phyloP scores from a whole-genome alignment of 2,888 invertebrate species.

The Heteromurus nitidus region DNA sequence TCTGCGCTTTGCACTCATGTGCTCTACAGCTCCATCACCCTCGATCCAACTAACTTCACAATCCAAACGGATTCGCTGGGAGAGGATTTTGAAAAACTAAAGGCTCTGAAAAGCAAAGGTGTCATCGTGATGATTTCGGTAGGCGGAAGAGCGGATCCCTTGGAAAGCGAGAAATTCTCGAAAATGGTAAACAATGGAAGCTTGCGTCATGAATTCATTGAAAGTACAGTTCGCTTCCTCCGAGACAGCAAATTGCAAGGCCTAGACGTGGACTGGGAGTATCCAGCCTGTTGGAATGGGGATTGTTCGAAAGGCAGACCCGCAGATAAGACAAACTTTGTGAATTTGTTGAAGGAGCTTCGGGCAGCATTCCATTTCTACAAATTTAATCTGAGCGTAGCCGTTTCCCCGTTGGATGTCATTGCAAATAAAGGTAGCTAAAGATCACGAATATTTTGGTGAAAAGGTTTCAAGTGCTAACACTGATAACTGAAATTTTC shows the following conservation, averaged over 20 bases:
- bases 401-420: conserved; percentile 70
- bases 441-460: background rate
- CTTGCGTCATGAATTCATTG: conserved; percentile 83
- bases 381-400: conserved; percentile 70
- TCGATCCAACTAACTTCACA: conserved; percentile 24
- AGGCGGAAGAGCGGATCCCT: conserved; percentile 96
- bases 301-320: conserved; percentile 84
- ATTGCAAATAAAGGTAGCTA: conserved; percentile 56
- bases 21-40: conserved; percentile 47
- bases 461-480: background rate
- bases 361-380: conserved; percentile 63
- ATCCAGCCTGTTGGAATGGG: conserved; percentile 94
- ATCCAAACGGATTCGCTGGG: conserved; percentile 39
- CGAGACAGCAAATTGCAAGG: conserved; percentile 88
- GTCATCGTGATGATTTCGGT: conserved; percentile 86
- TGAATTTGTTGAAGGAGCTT: conserved; percentile 78
- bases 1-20: conserved; percentile 61
- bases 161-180: conserved; percentile 87
- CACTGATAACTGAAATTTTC: too few relatives aligned
- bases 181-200: conserved; percentile 83
- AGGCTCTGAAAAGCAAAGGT: conserved; percentile 74
- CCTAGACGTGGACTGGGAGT: conserved; percentile 94
- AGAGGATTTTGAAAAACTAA: conserved; percentile 74
- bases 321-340: conserved; percentile 87
- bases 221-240: conserved; percentile 84